Percentiles rank a stretch among this genome's conserved stretches.
Conservation (phyloP, 1,140 invertebrate species). For the Drosophila melanica region DNA sequence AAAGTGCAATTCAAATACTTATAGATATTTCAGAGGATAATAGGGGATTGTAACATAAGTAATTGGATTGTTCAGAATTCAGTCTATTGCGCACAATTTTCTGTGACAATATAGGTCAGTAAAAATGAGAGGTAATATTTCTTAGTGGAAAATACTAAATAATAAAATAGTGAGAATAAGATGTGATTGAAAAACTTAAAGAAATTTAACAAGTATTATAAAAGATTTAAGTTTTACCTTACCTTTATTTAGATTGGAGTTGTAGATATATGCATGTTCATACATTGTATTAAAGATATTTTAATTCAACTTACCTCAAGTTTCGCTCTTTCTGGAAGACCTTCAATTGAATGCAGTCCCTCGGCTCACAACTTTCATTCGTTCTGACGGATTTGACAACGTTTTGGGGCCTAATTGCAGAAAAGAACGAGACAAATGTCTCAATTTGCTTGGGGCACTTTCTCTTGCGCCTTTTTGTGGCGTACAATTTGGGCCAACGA, state of each 20-base stretch:
- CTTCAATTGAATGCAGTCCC: conserved; percentile 6
- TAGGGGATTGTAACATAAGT: conserved; percentile 12
- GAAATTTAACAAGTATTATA: too few species aligned
- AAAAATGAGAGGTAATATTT: background rate
- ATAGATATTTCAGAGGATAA: conserved; percentile 14
- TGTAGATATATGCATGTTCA: too few species aligned
- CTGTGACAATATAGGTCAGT: conserved; percentile 26
- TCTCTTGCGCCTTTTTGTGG: conserved; percentile 34
- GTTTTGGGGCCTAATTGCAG: conserved; percentile 51
- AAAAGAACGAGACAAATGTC: conserved; percentile 56
- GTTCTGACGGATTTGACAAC: conserved; percentile 8
- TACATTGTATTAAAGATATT: too few species aligned
- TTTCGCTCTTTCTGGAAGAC: background rate
- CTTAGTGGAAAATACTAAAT: background rate
- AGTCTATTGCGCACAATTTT: background rate
- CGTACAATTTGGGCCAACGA: conserved; percentile 42
- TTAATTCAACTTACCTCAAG: background rate
- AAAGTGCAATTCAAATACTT: conserved; percentile 16
- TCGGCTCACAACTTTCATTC: background rate
- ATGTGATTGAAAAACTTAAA: background rate
- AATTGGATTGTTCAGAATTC: conserved; percentile 18
- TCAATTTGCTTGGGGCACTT: conserved; percentile 64
- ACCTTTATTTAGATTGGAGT: too few species aligned
- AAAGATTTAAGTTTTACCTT: too few species aligned
- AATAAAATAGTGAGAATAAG: too few species aligned